These are phyloP conservation scores for Oligia fasciuncula DNA, from an alignment of 2,888 invertebrate genomes.

Conservation along the genomic window DNA sequence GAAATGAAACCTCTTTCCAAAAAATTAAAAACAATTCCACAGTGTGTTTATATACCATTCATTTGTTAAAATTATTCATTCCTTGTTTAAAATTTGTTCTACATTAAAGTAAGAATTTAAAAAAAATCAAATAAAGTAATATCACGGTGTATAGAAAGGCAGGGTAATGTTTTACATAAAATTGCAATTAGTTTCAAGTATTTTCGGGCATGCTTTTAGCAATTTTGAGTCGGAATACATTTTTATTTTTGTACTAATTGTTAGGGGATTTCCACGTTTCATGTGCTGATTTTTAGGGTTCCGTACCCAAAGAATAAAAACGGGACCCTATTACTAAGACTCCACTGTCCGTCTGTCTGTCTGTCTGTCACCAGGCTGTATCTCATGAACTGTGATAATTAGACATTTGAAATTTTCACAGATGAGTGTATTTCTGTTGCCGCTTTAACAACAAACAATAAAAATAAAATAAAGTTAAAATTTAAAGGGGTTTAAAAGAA, in stretches of 20 bases:
- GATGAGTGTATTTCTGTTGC: no score
- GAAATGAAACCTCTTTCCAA: not conserved
- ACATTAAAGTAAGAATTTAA: conserved; percentile 3
- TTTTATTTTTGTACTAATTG: not conserved
- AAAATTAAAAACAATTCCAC: conserved; percentile 11
- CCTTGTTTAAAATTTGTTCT: conserved; percentile 17
- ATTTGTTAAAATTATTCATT: not conserved
- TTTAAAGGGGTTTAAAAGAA: no score
- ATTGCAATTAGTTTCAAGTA: conserved; percentile 11
- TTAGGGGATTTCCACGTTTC: not conserved
- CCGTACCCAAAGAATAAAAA: no score
- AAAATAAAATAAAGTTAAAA: no score
- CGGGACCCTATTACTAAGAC: no score
- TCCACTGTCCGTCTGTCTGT: no score
- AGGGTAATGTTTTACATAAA: not conserved
- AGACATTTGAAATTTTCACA: no score
- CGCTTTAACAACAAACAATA: no score
- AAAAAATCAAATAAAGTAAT: conserved; percentile 3
- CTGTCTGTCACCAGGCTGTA: no score
- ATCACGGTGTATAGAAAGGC: not conserved
- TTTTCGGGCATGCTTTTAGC: not conserved
- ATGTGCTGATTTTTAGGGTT: no score
- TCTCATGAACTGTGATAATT: no score
- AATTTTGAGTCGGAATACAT: not conserved
- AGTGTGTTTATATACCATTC: not conserved